These are phyloP conservation scores for Seira ritae DNA, from an alignment of 2,888 invertebrate species.

Conservation along the genomic window DNA sequence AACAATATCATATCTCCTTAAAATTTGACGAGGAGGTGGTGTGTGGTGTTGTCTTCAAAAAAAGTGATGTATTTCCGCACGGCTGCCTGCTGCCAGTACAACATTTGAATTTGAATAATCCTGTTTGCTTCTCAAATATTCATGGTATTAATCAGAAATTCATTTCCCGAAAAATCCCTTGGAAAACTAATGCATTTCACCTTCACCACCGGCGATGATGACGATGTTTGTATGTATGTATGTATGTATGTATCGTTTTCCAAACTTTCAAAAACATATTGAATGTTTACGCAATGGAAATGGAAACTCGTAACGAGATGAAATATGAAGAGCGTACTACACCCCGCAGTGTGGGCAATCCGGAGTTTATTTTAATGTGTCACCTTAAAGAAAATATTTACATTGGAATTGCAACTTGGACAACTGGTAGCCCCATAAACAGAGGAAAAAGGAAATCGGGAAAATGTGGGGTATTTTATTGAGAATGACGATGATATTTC, in stretches of 20 bases:
- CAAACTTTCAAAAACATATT: no score
- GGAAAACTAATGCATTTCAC: not conserved
- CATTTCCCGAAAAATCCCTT: not conserved
- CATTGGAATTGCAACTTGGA: conserved; percentile 13
- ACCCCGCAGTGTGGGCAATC: no score
- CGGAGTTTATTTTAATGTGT: no score
- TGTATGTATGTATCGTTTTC: no score
- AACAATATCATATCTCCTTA: not conserved
- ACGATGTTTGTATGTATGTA: no score
- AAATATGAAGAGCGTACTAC: no score
- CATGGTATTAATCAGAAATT: conserved; percentile 9
- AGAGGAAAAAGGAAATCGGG: conserved; percentile 35
- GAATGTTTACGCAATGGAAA: no score
- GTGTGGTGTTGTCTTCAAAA: not conserved
- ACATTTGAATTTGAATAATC: conserved; percentile 8
- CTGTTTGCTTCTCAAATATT: not conserved
- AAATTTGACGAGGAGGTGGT: conserved; percentile 1
- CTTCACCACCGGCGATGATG: not conserved
- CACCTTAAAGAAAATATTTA: conserved; percentile 48
- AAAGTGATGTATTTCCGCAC: not conserved
- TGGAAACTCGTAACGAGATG: no score
- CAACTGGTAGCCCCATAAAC: conserved; percentile 24
- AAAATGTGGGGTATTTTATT: conserved; percentile 49
- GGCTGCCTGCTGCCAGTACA: not conserved
- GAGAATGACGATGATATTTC: conserved; percentile 38